Evolutionary conservation across 2,888 invertebrate species (phyloP).

Genomic region (Calliphora vomitoria): DNA sequence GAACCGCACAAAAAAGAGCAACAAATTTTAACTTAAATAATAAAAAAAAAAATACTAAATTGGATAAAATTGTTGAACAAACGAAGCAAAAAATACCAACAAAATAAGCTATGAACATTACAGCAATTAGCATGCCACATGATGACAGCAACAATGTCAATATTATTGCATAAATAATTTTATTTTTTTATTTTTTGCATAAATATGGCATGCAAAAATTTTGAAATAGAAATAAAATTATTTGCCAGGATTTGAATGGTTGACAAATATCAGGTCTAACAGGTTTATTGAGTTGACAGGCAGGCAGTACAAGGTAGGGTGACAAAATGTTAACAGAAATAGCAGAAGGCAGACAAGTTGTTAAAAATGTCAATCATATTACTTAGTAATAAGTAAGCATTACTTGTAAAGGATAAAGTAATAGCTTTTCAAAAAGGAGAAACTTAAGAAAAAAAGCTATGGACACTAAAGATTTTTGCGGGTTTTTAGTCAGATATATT

Average conservation of each 20-base stretch:
- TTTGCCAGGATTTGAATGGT: conserved; percentile 13
- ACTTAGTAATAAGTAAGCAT: no score
- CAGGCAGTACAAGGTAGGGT: not conserved
- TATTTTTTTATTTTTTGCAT: conserved; percentile 40
- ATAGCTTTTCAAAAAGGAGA: no score
- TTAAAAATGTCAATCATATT: not conserved
- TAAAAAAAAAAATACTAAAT: conserved; percentile 35
- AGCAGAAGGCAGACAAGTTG: not conserved
- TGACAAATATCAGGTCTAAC: not conserved
- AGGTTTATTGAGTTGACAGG: not conserved
- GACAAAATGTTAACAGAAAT: not conserved
- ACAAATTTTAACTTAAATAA: no score
- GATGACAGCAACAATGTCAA: conserved; percentile 71
- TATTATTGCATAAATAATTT: conserved; percentile 70
- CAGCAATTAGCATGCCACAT: conserved; percentile 68
- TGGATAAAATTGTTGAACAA: conserved; percentile 42
- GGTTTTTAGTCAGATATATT: no score
- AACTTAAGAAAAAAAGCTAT: no score
- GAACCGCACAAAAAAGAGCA: not conserved
- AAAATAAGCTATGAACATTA: conserved; percentile 44
- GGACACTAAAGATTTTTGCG: no score
- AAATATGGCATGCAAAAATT: conserved; percentile 34
- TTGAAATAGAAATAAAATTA: conserved; percentile 12
- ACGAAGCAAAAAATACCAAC: conserved; percentile 15
- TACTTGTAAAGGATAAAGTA: no score